A percentile compares a stretch with the other conserved stretches of the same genome.
Evolutionary conservation across 2,888 invertebrate species (phyloP).

Genomic region (Diachrysia chrysitis): DNA sequence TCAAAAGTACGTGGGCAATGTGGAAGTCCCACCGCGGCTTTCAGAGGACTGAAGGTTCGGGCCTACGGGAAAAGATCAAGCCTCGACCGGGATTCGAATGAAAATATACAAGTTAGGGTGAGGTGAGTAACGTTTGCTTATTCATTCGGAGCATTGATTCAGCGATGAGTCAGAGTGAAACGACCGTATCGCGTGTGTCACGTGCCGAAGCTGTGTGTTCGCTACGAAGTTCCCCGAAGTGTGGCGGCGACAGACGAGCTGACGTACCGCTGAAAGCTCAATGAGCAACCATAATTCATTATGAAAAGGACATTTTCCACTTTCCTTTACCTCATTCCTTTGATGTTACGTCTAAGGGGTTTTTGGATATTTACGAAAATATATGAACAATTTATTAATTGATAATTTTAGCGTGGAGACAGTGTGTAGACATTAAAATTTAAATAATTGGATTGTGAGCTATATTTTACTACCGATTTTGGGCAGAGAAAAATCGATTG

Average conservation of each 20-base stretch:
- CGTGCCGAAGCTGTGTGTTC: conserved; percentile 50
- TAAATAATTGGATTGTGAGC: too few relatives aligned
- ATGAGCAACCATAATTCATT: conserved; percentile 82
- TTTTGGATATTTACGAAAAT: conserved; percentile 36
- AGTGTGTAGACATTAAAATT: too few relatives aligned
- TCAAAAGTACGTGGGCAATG: conserved; percentile 46
- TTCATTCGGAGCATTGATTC: conserved; percentile 72
- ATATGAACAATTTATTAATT: conserved; percentile 31
- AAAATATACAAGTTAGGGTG: conserved; percentile 68
- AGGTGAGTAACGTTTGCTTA: conserved; percentile 58
- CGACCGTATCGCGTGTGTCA: conserved; percentile 53
- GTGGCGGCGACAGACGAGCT: conserved; percentile 64
- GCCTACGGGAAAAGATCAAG: conserved; percentile 86
- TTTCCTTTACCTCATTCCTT: conserved; percentile 63
- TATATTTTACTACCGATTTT: too few relatives aligned
- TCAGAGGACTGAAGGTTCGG: conserved; percentile 82
- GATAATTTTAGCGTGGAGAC: too few relatives aligned
- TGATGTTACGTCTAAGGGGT: conserved; percentile 50
- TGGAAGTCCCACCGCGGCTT: conserved; percentile 66
- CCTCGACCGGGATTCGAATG: conserved; percentile 82
- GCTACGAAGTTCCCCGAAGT: conserved; percentile 71
- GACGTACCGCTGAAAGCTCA: conserved; percentile 80
- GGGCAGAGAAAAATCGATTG: too few relatives aligned
- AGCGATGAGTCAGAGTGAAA: conserved; percentile 76
- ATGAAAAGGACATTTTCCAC: conserved; percentile 78